Base-by-base conservation (phyloP, 1,140 invertebrate species). In the Drosophila lacteicornis region DNA sequence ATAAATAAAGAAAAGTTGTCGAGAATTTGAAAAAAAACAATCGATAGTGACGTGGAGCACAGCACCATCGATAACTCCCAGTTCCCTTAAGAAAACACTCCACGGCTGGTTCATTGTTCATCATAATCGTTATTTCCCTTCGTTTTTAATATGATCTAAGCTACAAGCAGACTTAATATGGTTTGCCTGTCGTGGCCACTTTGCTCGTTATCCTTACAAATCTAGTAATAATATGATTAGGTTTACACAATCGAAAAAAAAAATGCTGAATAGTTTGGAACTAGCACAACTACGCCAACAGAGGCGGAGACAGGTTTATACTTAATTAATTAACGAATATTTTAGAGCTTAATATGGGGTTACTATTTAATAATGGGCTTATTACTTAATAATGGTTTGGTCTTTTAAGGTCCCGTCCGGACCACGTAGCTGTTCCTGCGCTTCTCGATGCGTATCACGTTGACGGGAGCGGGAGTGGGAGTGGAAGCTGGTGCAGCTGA, bases 351-450 rank as follows among this genome's bases (percentile, higher is more conserved):
- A 36, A 11, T 36, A 33, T 33, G 7, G 22, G 30, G 0, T 9
- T 8, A 33, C 8, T 8, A 33, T 25, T 33, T 49, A 36, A 11
- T 11, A 36, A 3, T 36, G 9, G 9, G 33, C 9, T 36, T 11
- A 36, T 11, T 11, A 36, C 11, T 36, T 38, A 61, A 50, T 66
- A 62, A 46, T 66, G 30, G 12, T 46, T 33, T 47, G 63, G 63
- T 63, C 17, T 36, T 69, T 17, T 30, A 47, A 33, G 56, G 43
- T 42, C 58, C 62, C 0, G 58, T 38, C 3, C 19, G 45, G 6
- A 75, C 60, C 15, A 70, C 46, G 19, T 50, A 60, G 9, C 62
- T 83, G 22, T 49, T 70, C 19, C 76, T 76, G n/a, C 81, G 66
- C 53, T 80, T 84, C 0, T 6, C 0, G 2, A 75, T 61, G n/a